Evolutionary conservation across 35 echinoderm and acorn worm genomes (phyloP).

Genomic region (Antedon bifida): DNA sequence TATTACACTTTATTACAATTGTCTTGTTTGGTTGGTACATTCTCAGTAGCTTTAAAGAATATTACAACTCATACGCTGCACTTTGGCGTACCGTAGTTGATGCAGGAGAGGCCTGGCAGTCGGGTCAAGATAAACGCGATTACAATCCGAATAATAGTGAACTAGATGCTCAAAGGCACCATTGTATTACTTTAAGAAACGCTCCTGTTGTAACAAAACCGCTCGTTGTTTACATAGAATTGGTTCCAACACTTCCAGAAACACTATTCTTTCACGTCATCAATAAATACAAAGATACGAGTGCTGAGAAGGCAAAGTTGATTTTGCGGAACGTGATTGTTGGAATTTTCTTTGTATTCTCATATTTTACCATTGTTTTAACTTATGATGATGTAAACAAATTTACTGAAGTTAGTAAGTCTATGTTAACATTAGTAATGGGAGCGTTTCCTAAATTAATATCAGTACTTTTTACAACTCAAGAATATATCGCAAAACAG

Average conservation of each 20-base stretch:
- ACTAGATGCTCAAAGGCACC: background rate
- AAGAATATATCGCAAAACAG: background rate
- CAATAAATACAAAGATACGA: background rate
- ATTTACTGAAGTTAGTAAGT: background rate
- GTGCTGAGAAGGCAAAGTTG: background rate
- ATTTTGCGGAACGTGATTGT: background rate
- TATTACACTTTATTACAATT: background rate
- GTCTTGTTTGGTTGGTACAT: background rate
- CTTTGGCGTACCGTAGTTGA: background rate
- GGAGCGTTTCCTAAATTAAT: background rate
- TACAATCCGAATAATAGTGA: background rate
- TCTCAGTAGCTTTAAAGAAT: background rate
- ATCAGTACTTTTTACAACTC: background rate
- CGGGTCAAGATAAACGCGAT: background rate
- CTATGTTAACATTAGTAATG: background rate
- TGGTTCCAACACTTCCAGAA: background rate
- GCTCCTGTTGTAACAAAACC: background rate
- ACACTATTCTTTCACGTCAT: background rate
- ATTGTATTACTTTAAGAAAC: background rate
- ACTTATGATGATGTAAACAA: background rate
- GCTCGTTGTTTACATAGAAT: background rate
- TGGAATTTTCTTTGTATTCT: background rate
- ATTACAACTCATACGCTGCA: background rate
- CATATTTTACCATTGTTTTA: background rate
- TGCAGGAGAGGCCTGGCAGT: background rate